These are phyloP conservation scores for Novumbra hubbsi DNA, from an alignment of 2,797 vertebrate genomes.

Conservation along the genomic window DNA sequence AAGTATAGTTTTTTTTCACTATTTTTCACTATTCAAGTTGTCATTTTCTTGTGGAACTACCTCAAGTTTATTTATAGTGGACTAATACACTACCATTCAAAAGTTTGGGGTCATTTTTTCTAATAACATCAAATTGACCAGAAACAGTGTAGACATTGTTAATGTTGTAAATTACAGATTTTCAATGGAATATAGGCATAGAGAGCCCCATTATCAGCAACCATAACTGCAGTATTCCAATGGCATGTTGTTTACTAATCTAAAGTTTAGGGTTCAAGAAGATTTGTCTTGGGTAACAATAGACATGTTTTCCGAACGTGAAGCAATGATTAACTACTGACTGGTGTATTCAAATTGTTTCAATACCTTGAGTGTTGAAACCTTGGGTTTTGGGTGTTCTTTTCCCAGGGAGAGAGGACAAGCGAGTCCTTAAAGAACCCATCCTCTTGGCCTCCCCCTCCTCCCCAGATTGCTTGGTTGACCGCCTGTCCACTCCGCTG, in stretches of 20 bases:
- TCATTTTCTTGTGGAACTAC: no score
- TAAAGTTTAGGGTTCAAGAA: not conserved
- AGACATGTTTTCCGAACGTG: not conserved
- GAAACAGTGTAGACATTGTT: no score
- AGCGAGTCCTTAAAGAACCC: not conserved
- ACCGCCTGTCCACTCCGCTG: slow-evolving; percentile 1
- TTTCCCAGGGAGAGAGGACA: not conserved
- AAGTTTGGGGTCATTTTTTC: no score
- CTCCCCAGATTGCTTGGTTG: slow-evolving; percentile 12
- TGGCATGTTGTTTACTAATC: not conserved
- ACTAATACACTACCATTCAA: no score
- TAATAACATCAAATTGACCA: no score
- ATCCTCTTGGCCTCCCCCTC: slow-evolving; percentile 11
- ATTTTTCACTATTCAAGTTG: no score
- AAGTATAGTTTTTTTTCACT: no score
- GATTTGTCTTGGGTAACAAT: not conserved
- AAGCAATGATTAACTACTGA: not conserved
- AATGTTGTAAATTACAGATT: no score
- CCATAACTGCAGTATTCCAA: not conserved
- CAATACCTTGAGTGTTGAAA: not conserved
- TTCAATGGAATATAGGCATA: no score
- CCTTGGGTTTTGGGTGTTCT: not conserved
- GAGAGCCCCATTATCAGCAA: no score
- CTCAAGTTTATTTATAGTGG: no score
- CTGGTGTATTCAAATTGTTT: not conserved